These are phyloP conservation scores for Syrista parreyssii DNA, from an alignment of 2,888 invertebrate genomes.

Conservation along the genomic window DNA sequence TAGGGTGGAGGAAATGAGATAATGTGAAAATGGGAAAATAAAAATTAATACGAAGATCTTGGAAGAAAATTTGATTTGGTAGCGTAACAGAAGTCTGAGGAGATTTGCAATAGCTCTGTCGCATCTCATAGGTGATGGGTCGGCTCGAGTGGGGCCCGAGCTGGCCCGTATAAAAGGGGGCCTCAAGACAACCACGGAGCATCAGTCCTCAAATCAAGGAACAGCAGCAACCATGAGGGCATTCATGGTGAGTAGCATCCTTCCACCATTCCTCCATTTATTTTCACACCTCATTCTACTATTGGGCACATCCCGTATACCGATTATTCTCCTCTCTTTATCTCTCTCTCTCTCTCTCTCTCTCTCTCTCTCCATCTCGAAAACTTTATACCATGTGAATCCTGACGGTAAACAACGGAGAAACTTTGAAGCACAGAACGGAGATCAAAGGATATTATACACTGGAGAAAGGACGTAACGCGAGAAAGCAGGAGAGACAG, in stretches of 20 bases:
- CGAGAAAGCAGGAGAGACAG: too few species aligned
- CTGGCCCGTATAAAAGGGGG: slow-evolving; percentile 60
- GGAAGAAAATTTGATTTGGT: too few species aligned
- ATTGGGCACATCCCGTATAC: too few species aligned
- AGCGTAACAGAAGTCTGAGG: slow-evolving; percentile 14
- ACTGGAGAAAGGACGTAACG: too few species aligned
- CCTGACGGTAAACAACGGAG: too few species aligned
- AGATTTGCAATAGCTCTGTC: slow-evolving; percentile 57
- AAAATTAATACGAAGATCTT: too few species aligned
- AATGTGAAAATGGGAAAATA: too few species aligned
- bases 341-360: slow-evolving; percentile 13
- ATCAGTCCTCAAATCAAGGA: slow-evolving; percentile 66
- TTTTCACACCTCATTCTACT: too few species aligned
- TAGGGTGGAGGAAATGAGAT: too few species aligned
- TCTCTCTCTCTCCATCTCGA: slow-evolving; percentile 4
- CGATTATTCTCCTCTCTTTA: slow-evolving; percentile 8
- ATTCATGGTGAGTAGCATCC: slow-evolving; percentile 63
- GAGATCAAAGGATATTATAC: too few species aligned
- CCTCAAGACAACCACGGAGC: slow-evolving; percentile 60
- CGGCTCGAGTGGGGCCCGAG: slow-evolving; percentile 53
- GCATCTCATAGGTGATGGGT: slow-evolving; percentile 65
- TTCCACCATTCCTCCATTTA: slow-evolving; percentile 32
- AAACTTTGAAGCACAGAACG: too few species aligned
- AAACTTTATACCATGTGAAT: too few species aligned
- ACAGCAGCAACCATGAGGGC: slow-evolving; percentile 65